phyloP scores from a whole-genome alignment of 2,888 invertebrate genomes.

The Dasysyrphus tricinctus region DNA sequence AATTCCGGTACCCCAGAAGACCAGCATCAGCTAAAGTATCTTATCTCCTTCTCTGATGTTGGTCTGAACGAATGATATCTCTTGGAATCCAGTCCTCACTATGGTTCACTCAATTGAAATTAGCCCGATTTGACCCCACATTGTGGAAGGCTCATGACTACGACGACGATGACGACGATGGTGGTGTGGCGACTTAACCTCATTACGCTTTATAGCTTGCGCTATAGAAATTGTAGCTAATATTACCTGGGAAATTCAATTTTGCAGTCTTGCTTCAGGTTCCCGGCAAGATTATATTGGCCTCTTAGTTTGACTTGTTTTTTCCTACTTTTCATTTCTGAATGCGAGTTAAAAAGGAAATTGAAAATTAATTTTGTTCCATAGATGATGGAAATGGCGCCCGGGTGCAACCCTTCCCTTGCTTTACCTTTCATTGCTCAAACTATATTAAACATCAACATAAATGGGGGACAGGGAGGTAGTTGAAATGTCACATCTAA shows the following conservation, averaged over 20 bases:
- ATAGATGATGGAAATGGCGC: slow-evolving; percentile 27
- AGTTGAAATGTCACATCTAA: slow-evolving; percentile 42
- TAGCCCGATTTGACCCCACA: slow-evolving; percentile 50
- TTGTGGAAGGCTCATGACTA: slow-evolving; percentile 28
- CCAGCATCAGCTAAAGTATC: slow-evolving; percentile 3
- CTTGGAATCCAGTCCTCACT: slow-evolving; percentile 24
- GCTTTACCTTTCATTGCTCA: neutral
- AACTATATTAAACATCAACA: slow-evolving; percentile 5
- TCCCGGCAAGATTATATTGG: slow-evolving; percentile 18
- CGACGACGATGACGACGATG: neutral
- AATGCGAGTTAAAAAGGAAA: slow-evolving; percentile 62
- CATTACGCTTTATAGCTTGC: slow-evolving; percentile 40
- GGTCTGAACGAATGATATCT: slow-evolving; percentile 6
- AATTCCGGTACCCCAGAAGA: slow-evolving; percentile 36
- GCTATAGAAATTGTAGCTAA: slow-evolving; percentile 21
- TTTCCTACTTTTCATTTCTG: slow-evolving; percentile 33
- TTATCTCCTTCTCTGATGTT: slow-evolving; percentile 21
- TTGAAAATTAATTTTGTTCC: slow-evolving; percentile 56
- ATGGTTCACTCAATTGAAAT: slow-evolving; percentile 51
- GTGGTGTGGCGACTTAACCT: slow-evolving; percentile 45
- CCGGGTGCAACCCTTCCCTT: neutral
- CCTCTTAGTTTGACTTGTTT: slow-evolving; percentile 15
- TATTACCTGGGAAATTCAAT: slow-evolving; percentile 29
- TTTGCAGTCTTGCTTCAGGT: neutral
- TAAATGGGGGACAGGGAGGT: neutral